Base-by-base conservation (phyloP, 2,888 invertebrate species). In the Andricus curvator region DNA sequence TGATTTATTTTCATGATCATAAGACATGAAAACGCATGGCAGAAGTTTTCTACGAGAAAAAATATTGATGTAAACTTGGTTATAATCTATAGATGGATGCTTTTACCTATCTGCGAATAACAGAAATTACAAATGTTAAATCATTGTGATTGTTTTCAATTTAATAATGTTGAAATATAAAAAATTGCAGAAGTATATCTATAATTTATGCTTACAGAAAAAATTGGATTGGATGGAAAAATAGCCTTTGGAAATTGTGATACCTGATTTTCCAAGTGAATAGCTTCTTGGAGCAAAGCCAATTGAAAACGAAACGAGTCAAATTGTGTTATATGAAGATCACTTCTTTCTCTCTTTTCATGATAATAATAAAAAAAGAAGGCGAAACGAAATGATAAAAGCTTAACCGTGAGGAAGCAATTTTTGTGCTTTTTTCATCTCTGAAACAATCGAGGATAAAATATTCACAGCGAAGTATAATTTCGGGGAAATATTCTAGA, bases 301-400 rank as follows among this genome's bases (percentile, higher is more conserved):
- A 56, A 56, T 56, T 56, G 56, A 56, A 56, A 56, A 56, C 3
- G 56, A n/a, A 56, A 56, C n/a, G 56, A 56, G n/a, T 56, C 56
- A 56, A 56, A 56, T 56, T 56, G n/a, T 56, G n/a, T 56, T 20
- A 56, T 56, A n/a, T 56, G n/a, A n/a, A 56, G 56, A 56, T n/a
- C 56, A n/a, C 56, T 56, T 56, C n/a, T 56, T n/a, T n/a, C 11
- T 9, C 9, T n/a, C n/a, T n/a, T n/a, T 56, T 56, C 20, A 51
- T 17, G 51, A 51, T 51, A 20, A 20, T 51, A 51, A 51, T 25
- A 9, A 62, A 13, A 62, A 25, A 22, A 13, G 4, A 11, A 25
- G 22, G 15, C 5, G 22, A 62, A 25, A 62, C 62, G 13, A 62
- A 5, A 25, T 2, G 15, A 62, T 25, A 5, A 62, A 62, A 62